phyloP scores from a whole-genome alignment of 1,140 invertebrate genomes.

The Bombyx mandarina region DNA sequence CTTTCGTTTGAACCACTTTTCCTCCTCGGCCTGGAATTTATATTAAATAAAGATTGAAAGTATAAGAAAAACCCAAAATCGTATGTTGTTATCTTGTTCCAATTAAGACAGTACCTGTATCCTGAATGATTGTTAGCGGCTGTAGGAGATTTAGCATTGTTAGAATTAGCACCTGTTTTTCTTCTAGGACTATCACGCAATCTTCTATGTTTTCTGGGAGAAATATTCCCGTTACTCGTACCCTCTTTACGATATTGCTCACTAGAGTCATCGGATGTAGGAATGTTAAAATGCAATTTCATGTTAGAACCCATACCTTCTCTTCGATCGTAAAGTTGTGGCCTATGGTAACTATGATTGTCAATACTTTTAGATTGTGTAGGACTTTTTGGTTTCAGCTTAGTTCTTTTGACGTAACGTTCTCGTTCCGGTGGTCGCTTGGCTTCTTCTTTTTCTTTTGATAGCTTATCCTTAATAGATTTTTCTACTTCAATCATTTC shows the following conservation, averaged over 20 bases:
- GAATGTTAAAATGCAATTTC: slow-evolving; percentile 68
- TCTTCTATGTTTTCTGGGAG: slow-evolving; percentile 74
- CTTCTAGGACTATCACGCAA: slow-evolving; percentile 76
- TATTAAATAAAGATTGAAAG: too few relatives aligned
- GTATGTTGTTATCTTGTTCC: background rate
- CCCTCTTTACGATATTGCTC: slow-evolving; percentile 68
- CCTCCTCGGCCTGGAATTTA: slow-evolving; percentile 45
- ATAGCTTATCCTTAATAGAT: slow-evolving; percentile 59
- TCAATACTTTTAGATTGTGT: slow-evolving; percentile 63
- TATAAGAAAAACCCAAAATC: background rate
- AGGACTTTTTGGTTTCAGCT: slow-evolving; percentile 73
- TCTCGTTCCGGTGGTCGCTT: slow-evolving; percentile 61
- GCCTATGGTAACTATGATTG: slow-evolving; percentile 34
- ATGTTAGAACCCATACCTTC: slow-evolving; percentile 56
- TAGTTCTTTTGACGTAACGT: slow-evolving; percentile 66
- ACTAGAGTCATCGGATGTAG: slow-evolving; percentile 80
- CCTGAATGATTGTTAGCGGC: slow-evolving; percentile 43
- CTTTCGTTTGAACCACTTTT: slow-evolving; percentile 71
- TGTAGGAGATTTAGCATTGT: slow-evolving; percentile 63
- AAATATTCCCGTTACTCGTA: slow-evolving; percentile 62
- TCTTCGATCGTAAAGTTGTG: slow-evolving; percentile 50
- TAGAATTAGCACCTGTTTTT: slow-evolving; percentile 71
- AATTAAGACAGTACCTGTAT: slow-evolving; percentile 35
- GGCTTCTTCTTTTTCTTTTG: slow-evolving; percentile 67
- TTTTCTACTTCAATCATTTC: slow-evolving; percentile 52